Evolutionary conservation across 92 coral and sea anemone genomes (phyloP).

Genomic region (Isaurus tuberculatus): DNA sequence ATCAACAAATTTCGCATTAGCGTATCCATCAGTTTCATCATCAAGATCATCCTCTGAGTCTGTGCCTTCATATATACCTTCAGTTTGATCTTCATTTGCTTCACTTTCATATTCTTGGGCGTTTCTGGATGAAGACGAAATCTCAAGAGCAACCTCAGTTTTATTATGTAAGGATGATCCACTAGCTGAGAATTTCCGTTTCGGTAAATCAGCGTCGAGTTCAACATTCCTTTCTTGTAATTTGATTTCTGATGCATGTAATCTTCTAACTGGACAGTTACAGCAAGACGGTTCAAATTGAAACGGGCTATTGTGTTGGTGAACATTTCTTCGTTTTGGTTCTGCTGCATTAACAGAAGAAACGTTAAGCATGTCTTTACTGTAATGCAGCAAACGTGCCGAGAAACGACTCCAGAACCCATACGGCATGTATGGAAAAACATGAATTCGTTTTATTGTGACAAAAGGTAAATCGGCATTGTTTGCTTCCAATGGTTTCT

Average conservation of each 20-base stretch:
- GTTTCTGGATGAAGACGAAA: background rate
- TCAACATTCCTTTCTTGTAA: background rate
- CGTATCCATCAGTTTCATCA: slow-evolving; percentile 48
- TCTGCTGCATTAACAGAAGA: slow-evolving; percentile 57
- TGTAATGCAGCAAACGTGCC: slow-evolving; percentile 86
- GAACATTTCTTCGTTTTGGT: slow-evolving; percentile 27
- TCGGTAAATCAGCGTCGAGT: background rate
- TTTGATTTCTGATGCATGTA: background rate
- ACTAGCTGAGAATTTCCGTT: background rate
- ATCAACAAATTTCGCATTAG: slow-evolving; percentile 54
- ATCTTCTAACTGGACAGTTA: slow-evolving; percentile 65
- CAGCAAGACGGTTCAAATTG: slow-evolving; percentile 80
- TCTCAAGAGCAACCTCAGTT: background rate
- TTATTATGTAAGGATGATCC: slow-evolving; percentile 1
- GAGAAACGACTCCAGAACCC: slow-evolving; percentile 97
- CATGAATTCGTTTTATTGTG: slow-evolving; percentile 86
- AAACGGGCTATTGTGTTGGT: slow-evolving; percentile 58
- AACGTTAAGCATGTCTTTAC: slow-evolving; percentile 83
- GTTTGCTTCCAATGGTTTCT: slow-evolving; percentile 75
- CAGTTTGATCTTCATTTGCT: background rate
- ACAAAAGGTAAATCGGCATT: slow-evolving; percentile 70
- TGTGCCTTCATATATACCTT: slow-evolving; percentile 30
- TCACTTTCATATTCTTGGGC: slow-evolving; percentile 5
- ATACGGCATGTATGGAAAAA: slow-evolving; percentile 83
- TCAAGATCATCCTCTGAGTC: slow-evolving; percentile 44